Conservation (phyloP, 2,113 vertebrate genomes). For the Hoplias malabaricus region DNA sequence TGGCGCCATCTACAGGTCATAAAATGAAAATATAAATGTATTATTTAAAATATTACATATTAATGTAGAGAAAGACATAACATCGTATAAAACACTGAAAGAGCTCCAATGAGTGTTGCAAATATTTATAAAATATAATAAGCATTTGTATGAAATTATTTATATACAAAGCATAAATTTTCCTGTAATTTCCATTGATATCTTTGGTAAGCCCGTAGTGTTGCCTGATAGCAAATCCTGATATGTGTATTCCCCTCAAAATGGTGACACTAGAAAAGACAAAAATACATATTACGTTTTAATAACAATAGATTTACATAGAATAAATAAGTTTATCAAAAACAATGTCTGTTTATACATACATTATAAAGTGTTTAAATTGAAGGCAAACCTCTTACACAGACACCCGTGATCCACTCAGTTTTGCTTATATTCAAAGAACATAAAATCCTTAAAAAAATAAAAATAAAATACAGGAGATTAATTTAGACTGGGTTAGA, state of each 20-base stretch:
- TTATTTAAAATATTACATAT: too few species aligned
- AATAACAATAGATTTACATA: too few species aligned
- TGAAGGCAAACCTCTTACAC: neutral
- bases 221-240: neutral
- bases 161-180: neutral
- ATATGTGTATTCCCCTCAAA: neutral
- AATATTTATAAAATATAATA: neutral
- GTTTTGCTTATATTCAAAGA: conserved; percentile 24
- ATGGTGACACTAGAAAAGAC: neutral
- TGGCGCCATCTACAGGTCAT: neutral
- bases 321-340: too few species aligned
- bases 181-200: neutral
- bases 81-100: neutral
- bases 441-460: conserved; percentile 56
- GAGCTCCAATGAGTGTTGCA: neutral
- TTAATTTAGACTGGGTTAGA: too few species aligned
- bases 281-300: neutral
- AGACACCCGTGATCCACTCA: neutral
- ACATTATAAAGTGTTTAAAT: too few species aligned
- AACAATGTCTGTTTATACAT: too few species aligned
- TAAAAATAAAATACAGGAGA: neutral
- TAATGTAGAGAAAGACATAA: neutral
- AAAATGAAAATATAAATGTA: neutral
- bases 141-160: conserved; percentile 2
- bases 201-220: neutral